phyloP scores from a whole-genome alignment of 2,888 invertebrate species.

The Spialia ferax region DNA sequence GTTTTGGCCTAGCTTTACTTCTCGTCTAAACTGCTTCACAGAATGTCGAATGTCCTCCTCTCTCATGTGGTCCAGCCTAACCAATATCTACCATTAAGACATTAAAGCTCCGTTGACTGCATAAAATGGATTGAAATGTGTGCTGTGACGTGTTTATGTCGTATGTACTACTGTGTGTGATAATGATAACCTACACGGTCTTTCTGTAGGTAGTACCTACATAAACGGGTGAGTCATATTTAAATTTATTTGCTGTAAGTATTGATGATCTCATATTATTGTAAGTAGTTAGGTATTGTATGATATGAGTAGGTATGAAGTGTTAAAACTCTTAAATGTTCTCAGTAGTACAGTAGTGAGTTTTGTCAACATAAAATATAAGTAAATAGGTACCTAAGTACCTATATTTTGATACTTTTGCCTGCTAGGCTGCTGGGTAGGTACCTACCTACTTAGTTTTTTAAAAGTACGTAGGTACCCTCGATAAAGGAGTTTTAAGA shows the following conservation, averaged over 20 bases:
- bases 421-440: too few species aligned
- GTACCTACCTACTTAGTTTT: too few species aligned
- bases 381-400: conserved; percentile 7
- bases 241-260: conserved; percentile 86
- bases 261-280: conserved; percentile 84
- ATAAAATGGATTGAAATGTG: conserved; percentile 60
- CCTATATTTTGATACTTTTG: too few species aligned
- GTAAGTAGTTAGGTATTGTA: conserved; percentile 52
- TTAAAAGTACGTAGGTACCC: too few species aligned
- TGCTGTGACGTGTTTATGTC: conserved; percentile 55
- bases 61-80: conserved; percentile 35
- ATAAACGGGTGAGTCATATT: conserved; percentile 84
- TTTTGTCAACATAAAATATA: conserved; percentile 38
- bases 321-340: conserved; percentile 45
- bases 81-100: neutral
- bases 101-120: conserved; percentile 39
- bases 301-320: conserved; percentile 42
- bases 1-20: conserved; percentile 39
- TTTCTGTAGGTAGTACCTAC: conserved; percentile 74
- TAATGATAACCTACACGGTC: conserved; percentile 84
- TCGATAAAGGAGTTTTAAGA: too few species aligned
- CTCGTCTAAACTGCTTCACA: conserved; percentile 6
- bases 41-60: conserved; percentile 43
- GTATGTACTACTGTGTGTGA: conserved; percentile 66
- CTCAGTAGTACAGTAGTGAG: conserved; percentile 44